Percentiles rank a stretch among this genome's conserved stretches.
Evolutionary conservation across 92 coral and sea anemone species (phyloP).

Genomic region (Heteractis magnifica): DNA sequence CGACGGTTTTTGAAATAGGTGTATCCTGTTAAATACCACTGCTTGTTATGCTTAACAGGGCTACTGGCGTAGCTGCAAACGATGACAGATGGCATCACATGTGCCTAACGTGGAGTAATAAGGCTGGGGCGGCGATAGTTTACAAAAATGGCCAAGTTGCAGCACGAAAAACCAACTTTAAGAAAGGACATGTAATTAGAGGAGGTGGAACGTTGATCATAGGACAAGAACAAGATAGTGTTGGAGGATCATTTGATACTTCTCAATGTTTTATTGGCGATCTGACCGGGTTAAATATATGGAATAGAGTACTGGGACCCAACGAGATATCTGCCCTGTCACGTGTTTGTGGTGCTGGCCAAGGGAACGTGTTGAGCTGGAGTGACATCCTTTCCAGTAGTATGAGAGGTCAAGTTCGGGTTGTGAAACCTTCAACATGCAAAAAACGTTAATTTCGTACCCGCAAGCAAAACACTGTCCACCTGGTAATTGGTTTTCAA

Average conservation of each 20-base stretch:
- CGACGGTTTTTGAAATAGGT: too few species aligned
- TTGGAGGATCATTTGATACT: not conserved
- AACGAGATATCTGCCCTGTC: not conserved
- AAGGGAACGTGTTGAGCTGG: slow-evolving; percentile 5
- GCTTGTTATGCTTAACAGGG: not conserved
- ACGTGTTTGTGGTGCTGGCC: not conserved
- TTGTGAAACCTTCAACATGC: not conserved
- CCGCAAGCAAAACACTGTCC: too few species aligned
- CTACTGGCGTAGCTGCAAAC: not conserved
- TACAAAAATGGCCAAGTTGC: not conserved
- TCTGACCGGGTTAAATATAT: slow-evolving; percentile 29
- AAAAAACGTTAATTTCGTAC: not conserved
- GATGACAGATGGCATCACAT: slow-evolving; percentile 21
- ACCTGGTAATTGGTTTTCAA: too few species aligned
- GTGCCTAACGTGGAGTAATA: slow-evolving; percentile 16
- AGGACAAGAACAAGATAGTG: slow-evolving; percentile 52
- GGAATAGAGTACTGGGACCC: not conserved
- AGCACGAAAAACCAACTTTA: not conserved
- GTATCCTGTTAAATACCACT: too few species aligned
- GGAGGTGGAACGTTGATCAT: slow-evolving; percentile 27
- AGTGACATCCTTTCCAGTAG: not conserved
- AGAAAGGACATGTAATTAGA: slow-evolving; percentile 19
- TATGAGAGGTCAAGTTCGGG: not conserved
- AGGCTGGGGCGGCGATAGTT: not conserved
- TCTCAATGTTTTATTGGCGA: slow-evolving; percentile 18